A percentile compares a stretch with the other conserved stretches of the same genome.
phyloP scores from a whole-genome alignment of 1,140 invertebrate genomes.

The Pseudoatta argentina region DNA sequence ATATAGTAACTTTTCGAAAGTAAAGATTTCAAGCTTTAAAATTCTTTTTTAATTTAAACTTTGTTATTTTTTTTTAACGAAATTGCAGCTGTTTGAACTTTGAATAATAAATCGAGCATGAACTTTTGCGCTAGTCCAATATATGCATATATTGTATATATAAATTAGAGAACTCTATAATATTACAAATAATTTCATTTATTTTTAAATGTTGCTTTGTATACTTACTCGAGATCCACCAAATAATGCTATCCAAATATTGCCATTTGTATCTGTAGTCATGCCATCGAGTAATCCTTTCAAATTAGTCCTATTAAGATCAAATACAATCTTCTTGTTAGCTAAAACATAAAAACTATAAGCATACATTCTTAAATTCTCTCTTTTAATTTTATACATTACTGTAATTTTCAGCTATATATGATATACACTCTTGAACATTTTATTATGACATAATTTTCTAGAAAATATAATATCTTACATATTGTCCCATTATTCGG shows the following conservation, averaged over 20 bases:
- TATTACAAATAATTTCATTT: constrained; percentile 18
- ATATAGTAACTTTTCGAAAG: too few species aligned
- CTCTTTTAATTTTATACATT: neutral
- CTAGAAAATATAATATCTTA: constrained; percentile 77
- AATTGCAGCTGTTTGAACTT: too few species aligned
- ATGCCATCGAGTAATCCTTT: constrained; percentile 90
- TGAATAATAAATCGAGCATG: too few species aligned
- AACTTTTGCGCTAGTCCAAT: too few species aligned
- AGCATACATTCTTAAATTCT: neutral
- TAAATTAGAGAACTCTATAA: constrained; percentile 7
- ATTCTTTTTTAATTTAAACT: too few species aligned
- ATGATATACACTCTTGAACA: neutral
- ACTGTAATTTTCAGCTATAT: neutral
- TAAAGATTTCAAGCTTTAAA: too few species aligned
- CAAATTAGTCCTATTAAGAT: constrained; percentile 80
- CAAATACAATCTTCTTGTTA: constrained; percentile 76
- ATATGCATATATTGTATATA: neutral
- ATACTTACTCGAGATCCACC: constrained; percentile 85
- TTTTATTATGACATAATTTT: neutral
- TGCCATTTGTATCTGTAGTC: constrained; percentile 89
- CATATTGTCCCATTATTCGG: constrained; percentile 82
- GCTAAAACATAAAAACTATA: constrained; percentile 57
- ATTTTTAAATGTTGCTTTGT: neutral
- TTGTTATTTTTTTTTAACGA: too few species aligned
- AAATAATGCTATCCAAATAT: constrained; percentile 90